Conservation (phyloP, 1,140 invertebrate genomes). For the Listronotus bonariensis region DNA sequence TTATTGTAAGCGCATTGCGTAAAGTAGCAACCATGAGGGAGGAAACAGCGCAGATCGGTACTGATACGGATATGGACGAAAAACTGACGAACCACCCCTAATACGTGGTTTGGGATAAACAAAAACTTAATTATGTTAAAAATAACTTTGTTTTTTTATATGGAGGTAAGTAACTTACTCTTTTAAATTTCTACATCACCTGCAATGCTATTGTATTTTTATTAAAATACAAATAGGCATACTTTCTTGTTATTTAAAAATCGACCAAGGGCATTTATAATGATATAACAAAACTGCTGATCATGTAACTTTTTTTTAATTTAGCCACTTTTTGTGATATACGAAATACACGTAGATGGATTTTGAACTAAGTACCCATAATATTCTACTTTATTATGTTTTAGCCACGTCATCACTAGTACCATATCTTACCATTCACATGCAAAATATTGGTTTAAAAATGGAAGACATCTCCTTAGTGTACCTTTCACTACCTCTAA, state of each 20-base stretch:
- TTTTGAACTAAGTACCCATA: neutral
- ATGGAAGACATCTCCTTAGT: constrained; percentile 84
- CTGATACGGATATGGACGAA: constrained; percentile 37
- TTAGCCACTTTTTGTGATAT: too few species aligned
- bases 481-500: constrained; percentile 80
- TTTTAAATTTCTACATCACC: too few species aligned
- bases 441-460: constrained; percentile 83
- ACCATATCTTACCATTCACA: constrained; percentile 84
- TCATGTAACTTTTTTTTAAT: too few species aligned
- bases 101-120: constrained; percentile 60
- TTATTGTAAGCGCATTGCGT: neutral
- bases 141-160: constrained; percentile 79
- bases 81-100: constrained; percentile 20
- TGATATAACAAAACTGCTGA: too few species aligned
- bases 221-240: too few species aligned
- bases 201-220: too few species aligned
- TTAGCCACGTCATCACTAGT: constrained; percentile 76
- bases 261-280: too few species aligned
- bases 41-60: constrained; percentile 19
- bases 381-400: constrained; percentile 47
- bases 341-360: too few species aligned
- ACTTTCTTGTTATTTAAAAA: too few species aligned
- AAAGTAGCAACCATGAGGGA: constrained; percentile 16
- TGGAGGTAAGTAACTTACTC: constrained; percentile 62
- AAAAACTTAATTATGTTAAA: constrained; percentile 77